Conservation (phyloP, 1,140 invertebrate species). For the Zaprionus inermis region DNA sequence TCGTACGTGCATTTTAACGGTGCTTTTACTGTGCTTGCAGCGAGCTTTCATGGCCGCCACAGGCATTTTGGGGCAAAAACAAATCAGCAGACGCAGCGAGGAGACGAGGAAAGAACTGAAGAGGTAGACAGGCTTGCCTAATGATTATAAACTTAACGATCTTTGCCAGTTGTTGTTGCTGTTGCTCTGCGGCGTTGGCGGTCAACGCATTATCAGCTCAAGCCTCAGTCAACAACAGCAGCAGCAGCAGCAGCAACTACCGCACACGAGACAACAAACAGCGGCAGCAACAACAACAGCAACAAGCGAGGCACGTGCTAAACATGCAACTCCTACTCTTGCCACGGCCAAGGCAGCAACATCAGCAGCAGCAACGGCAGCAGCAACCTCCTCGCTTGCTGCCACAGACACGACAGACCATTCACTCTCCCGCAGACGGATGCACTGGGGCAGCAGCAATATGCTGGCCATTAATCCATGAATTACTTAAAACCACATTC, state of each 20-base stretch:
- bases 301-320: constrained; percentile 74
- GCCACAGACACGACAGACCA: constrained; percentile 66
- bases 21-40: constrained; percentile 40
- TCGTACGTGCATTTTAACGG: constrained; percentile 60
- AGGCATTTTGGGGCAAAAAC: constrained; percentile 31
- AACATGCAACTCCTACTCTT: constrained; percentile 82
- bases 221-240: constrained; percentile 28
- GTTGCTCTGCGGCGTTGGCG: constrained; percentile 72
- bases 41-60: constrained; percentile 69
- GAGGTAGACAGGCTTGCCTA: constrained; percentile 58
- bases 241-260: constrained; percentile 42
- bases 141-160: constrained; percentile 81
- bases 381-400: neutral
- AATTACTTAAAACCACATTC: constrained; percentile 82
- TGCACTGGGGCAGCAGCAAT: constrained; percentile 53
- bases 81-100: constrained; percentile 9
- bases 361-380: constrained; percentile 26
- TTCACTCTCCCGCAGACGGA: constrained; percentile 62
- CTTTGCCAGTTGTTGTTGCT: constrained; percentile 38
- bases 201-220: constrained; percentile 77
- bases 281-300: constrained; percentile 35
- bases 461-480: constrained; percentile 81
- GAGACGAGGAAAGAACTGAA: neutral
- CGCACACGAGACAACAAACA: constrained; percentile 60
- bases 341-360: constrained; percentile 61